A percentile compares a stretch with the other conserved stretches of the same genome.
Conservation (phyloP, 64 coral and sea anemone genomes). For the Dendrophyllia cribrosa region DNA sequence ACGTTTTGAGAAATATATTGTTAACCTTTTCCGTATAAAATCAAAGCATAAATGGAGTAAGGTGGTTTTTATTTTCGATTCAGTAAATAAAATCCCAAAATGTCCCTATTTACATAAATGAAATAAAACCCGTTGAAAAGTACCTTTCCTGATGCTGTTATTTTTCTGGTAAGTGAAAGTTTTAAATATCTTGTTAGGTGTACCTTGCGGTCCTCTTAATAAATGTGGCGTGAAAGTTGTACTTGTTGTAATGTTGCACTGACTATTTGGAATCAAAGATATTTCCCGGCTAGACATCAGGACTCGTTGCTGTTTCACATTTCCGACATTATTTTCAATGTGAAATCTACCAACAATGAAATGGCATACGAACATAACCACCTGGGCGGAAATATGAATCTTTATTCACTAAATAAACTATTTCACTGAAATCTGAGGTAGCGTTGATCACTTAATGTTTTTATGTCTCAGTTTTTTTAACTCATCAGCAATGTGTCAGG, state of each 20-base stretch:
- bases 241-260: background rate
- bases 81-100: too few relatives aligned
- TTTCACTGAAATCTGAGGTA: too few relatives aligned
- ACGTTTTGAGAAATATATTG: slow-evolving; percentile 2
- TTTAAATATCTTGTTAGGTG: too few relatives aligned
- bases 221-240: too few relatives aligned
- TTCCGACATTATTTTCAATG: slow-evolving; percentile 8
- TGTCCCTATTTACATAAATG: too few relatives aligned
- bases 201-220: too few relatives aligned
- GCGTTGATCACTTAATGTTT: background rate
- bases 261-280: background rate
- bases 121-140: too few relatives aligned
- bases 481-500: too few relatives aligned
- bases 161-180: too few relatives aligned
- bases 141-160: too few relatives aligned
- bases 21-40: background rate
- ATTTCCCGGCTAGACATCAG: background rate
- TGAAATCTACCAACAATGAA: background rate
- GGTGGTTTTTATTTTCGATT: too few relatives aligned
- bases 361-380: background rate
- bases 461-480: background rate
- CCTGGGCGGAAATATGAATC: background rate
- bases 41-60: too few relatives aligned
- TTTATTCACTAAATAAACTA: background rate
- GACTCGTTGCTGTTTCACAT: background rate